Percentiles rank a stretch among this genome's conserved stretches.
Evolutionary conservation across 2,797 vertebrate species (phyloP).

Genomic region (Falco biarmicus): DNA sequence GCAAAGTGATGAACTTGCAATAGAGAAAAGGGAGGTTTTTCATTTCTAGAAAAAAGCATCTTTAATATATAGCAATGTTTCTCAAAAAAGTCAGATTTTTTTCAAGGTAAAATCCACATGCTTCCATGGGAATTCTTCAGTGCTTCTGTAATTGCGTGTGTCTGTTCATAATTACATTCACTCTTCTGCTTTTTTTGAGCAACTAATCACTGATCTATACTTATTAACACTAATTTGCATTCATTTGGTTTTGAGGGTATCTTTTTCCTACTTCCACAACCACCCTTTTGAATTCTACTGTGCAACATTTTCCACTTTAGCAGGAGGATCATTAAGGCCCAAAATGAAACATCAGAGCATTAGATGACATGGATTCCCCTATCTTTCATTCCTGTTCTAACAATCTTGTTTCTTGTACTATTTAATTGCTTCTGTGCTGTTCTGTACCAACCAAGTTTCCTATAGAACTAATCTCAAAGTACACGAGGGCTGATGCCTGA

Average conservation of each 20-base stretch:
- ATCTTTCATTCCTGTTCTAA: neutral
- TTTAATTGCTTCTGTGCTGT: neutral
- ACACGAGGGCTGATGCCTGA: neutral
- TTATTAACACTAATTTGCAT: neutral
- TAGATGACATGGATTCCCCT: neutral
- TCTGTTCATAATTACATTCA: neutral
- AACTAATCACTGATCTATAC: neutral
- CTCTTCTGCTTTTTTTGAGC: neutral
- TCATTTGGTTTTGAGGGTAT: neutral
- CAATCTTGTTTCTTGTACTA: neutral
- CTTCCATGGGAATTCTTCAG: neutral
- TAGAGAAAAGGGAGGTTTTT: neutral
- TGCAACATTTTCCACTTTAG: neutral
- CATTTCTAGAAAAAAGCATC: neutral
- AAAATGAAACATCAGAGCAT: neutral
- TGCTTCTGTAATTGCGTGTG: neutral
- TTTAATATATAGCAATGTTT: neutral
- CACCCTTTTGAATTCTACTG: neutral
- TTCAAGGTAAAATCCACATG: neutral
- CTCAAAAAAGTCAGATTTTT: neutral
- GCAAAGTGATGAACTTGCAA: conserved; percentile 4
- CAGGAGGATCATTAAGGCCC: neutral
- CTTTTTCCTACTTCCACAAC: neutral
- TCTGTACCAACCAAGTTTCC: neutral
- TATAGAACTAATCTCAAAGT: neutral